Base-by-base conservation (phyloP, 2,888 invertebrate genomes). In the Latrodectus elegans region DNA sequence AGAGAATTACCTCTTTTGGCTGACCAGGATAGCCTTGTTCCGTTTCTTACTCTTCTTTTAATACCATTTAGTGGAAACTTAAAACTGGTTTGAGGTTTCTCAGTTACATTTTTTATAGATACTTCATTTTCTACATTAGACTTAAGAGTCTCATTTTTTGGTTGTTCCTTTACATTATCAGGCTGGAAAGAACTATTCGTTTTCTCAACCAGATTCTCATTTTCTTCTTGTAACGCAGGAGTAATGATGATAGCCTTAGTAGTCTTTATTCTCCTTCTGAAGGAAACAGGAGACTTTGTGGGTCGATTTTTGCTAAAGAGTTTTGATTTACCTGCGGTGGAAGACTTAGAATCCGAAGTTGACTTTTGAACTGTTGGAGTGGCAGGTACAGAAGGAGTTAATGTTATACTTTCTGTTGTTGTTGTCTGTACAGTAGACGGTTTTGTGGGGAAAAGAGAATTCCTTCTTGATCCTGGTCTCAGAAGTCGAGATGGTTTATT, bases 361-460 rank as follows among this genome's bases (percentile, higher is more conserved):
- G 38, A 11, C 15, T 17, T 52, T 15, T 17, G 9, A 14, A 55
- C 52, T 12, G 80, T 60, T 15, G 75, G 52, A 22, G 75, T 65
- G 22, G 72, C 49, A 8, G 81, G 65, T 8, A 17, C 4, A 49
- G 53, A 15, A 10, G 72, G 53, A 52, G 51, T n/a, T 6, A 72
- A 26, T 26, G 75, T 73, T 10, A 51, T n/a, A 12, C 52, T 86
- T 51, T 77, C 77, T 9, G 51, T 52, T 8, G 22, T 76, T 52
- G 51, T 15, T 17, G 60, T 52, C 9, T 75, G n/a, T 55, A n/a
- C 4, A 49, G 75, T 49, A 9, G 85, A 80, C 9, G 80, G 17
- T 68, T 81, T 87, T 8, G 72, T 72, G 8, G 86, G 86, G 67
- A 87, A 87, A 22, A 87, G 67, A 60, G 86, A 81, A 73, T 72